Conservation (phyloP, 2,888 invertebrate species). For the Muschampia staudingeri region DNA sequence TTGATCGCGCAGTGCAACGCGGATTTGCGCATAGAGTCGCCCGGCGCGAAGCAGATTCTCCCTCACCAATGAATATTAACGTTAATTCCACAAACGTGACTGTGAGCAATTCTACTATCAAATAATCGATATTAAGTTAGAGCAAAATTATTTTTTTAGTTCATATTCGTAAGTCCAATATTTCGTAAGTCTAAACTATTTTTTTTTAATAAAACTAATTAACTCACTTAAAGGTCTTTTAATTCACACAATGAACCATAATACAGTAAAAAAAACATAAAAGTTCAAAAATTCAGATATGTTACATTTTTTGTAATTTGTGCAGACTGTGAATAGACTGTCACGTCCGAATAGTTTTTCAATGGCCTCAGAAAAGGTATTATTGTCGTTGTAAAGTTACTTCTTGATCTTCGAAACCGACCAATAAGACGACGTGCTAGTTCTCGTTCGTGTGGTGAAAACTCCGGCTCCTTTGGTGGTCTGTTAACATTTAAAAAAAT, state of each 20-base stretch:
- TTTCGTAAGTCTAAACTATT: no score
- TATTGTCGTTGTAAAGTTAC: constrained; percentile 61
- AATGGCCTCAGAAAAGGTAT: constrained; percentile 78
- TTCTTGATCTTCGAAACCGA: constrained; percentile 81
- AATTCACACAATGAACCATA: not conserved
- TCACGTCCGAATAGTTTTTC: constrained; percentile 51
- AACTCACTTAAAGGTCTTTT: not conserved
- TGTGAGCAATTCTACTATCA: constrained; percentile 55
- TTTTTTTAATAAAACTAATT: not conserved
- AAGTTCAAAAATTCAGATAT: no score
- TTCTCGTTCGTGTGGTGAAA: constrained; percentile 81
- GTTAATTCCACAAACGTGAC: constrained; percentile 23
- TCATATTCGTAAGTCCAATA: not conserved
- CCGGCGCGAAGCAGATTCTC: constrained; percentile 73
- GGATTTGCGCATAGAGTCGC: constrained; percentile 76
- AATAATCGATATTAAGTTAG: constrained; percentile 12
- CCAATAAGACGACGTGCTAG: constrained; percentile 83
- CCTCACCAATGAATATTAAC: constrained; percentile 66
- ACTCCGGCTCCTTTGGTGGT: constrained; percentile 78
- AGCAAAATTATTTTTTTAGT: not conserved
- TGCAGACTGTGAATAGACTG: not conserved
- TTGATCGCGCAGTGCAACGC: constrained; percentile 75
- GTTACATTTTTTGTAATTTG: not conserved
- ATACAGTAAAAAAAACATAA: not conserved
- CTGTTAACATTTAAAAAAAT: constrained; percentile 67